Evolutionary conservation across 2,888 invertebrate genomes (phyloP).

Genomic region (Agrilus mali): DNA sequence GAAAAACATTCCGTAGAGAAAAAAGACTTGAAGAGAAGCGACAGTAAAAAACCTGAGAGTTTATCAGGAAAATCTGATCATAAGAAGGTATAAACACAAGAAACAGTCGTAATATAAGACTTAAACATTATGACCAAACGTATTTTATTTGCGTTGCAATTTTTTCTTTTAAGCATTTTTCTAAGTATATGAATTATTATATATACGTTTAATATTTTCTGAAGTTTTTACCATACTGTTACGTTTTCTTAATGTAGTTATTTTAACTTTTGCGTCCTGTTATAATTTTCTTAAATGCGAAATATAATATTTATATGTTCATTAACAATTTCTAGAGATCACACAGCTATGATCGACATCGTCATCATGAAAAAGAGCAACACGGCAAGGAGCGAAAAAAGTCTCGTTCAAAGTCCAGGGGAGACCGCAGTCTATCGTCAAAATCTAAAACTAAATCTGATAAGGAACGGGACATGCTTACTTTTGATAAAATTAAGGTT

Average conservation of each 20-base stretch:
- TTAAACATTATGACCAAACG: background rate
- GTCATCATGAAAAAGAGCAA: conserved; percentile 7
- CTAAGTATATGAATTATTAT: background rate
- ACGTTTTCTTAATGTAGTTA: no score
- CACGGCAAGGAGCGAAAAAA: conserved; percentile 4
- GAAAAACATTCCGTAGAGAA: conserved; percentile 10
- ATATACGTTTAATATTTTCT: no score
- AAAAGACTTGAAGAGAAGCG: conserved; percentile 4
- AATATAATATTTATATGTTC: no score
- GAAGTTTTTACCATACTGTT: no score
- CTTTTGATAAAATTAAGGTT: conserved; percentile 71
- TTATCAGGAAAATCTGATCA: conserved; percentile 5
- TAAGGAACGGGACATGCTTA: conserved; percentile 53
- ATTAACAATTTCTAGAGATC: conserved; percentile 20
- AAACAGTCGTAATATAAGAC: conserved; percentile 6
- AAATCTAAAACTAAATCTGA: conserved; percentile 28
- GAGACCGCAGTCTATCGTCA: conserved; percentile 14
- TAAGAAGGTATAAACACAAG: conserved; percentile 11
- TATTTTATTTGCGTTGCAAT: background rate
- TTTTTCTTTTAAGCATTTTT: background rate
- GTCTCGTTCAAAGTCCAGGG: conserved; percentile 24
- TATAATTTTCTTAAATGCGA: no score
- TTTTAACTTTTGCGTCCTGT: no score
- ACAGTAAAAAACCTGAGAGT: conserved; percentile 9
- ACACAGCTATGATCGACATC: conserved; percentile 16